Base-by-base conservation (phyloP, 2,797 vertebrate genomes). In the Gymnodraco acuticeps region DNA sequence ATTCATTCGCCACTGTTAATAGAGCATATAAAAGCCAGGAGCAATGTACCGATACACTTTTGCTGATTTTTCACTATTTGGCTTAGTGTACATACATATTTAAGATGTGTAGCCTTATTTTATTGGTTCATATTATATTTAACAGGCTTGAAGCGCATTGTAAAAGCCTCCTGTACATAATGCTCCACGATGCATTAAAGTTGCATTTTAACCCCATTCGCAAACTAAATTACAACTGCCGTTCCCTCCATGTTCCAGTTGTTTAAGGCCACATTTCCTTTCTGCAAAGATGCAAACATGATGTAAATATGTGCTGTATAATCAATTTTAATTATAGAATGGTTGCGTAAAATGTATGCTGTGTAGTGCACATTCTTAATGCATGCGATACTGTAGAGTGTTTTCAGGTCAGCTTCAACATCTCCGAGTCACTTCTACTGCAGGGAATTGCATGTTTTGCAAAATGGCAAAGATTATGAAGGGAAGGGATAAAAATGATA, bases 61-160 rank as follows among this genome's bases (percentile, higher is more conserved):
- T 65, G 41, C 63, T 46, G 31, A 71, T 73, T 73, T 69, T 69
- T 66, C 59, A 6, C 12, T 10, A 52, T 74, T 77, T 78, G 42
- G 56, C 1, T 4, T 67, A 53, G 42, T 51, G 72, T 60, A 45
- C 53, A 62, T 74, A n/a, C 65, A 81, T 70, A 71, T 77, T 78
- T 64, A 60, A 73, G 38, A 20, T 74, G 64, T 41, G 4, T 20
- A n/a, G 53, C 50, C 66, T 70, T 10, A 78, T 75, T 73, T 73
- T 60, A 81, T 43, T 63, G 67, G 67, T 72, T 83, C 71, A 84
- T 84, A 52, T 50, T 71, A 52, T 72, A 76, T 85, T 91, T 68
- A 87, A 75, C 31, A 77, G 58, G n/a, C 43, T 56, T 50, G 27
- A 17, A 10, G 63, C 76, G 85, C 63, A 77, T 81, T 33, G 60